phyloP scores from a whole-genome alignment of 2,797 vertebrate genomes.

The Myotis daubentonii region DNA sequence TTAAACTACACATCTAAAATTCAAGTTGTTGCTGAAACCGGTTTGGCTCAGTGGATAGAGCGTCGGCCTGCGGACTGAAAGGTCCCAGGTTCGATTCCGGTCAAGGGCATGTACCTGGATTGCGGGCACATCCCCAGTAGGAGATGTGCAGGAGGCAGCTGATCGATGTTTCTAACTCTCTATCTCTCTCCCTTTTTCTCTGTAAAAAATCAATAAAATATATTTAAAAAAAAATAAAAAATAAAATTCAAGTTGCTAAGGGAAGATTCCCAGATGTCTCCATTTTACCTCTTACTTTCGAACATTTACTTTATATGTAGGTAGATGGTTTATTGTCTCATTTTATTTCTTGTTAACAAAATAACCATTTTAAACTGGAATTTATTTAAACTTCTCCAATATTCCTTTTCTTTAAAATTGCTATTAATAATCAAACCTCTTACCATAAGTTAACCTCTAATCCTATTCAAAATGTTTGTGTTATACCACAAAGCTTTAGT shows the following conservation, averaged over 20 bases:
- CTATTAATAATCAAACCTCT: background rate
- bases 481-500: background rate
- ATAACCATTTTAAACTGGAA: background rate
- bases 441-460: background rate
- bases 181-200: too few species aligned
- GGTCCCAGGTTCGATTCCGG: too few species aligned
- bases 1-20: background rate
- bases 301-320: background rate
- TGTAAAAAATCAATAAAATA: too few species aligned
- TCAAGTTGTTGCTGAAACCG: too few species aligned
- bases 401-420: background rate
- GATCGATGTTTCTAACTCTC: too few species aligned
- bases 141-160: too few species aligned
- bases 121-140: too few species aligned
- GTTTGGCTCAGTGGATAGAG: too few species aligned
- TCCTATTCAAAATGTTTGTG: background rate
- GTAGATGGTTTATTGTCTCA: background rate
- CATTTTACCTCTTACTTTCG: background rate
- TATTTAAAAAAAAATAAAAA: too few species aligned
- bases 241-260: slow-evolving; percentile 11
- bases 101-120: too few species aligned
- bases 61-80: too few species aligned
- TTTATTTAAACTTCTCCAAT: slow-evolving; percentile 18
- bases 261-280: background rate
- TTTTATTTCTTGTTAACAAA: slow-evolving; percentile 18